These are phyloP conservation scores for Strongylocentrotus purpuratus DNA, from an alignment of 35 echinoderm and acorn worm species.

Conservation along the genomic window DNA sequence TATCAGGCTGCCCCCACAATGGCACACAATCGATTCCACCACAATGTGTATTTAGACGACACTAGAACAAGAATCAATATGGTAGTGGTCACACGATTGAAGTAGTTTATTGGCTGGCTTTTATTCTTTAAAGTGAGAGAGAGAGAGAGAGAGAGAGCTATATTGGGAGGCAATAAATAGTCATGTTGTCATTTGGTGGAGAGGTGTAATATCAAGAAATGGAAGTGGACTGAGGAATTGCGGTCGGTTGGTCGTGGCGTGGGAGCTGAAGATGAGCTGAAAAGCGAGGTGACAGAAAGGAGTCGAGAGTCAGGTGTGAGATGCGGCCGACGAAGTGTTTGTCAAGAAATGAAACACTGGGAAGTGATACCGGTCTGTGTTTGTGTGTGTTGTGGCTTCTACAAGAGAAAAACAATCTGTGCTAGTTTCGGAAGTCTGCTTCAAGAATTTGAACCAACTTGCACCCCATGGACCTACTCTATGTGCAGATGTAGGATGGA, in stretches of 20 bases:
- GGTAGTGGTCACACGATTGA: neutral
- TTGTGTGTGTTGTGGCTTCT: neutral
- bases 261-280: neutral
- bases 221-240: constrained; percentile 5
- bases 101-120: neutral
- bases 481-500: neutral
- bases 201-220: constrained; percentile 1
- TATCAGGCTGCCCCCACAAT: neutral
- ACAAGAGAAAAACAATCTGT: neutral
- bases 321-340: neutral
- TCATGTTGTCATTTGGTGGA: neutral
- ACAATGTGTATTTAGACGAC: constrained; percentile 8
- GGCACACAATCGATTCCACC: neutral
- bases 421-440: neutral
- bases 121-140: neutral
- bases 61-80: constrained; percentile 28
- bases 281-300: neutral
- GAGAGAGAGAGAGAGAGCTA: neutral
- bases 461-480: neutral
- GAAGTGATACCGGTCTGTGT: neutral
- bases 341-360: neutral
- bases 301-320: neutral
- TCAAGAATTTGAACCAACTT: neutral
- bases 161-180: neutral
- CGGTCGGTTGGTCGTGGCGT: neutral